phyloP scores from a whole-genome alignment of 2,888 invertebrate genomes.

The Cephus sareptanus region DNA sequence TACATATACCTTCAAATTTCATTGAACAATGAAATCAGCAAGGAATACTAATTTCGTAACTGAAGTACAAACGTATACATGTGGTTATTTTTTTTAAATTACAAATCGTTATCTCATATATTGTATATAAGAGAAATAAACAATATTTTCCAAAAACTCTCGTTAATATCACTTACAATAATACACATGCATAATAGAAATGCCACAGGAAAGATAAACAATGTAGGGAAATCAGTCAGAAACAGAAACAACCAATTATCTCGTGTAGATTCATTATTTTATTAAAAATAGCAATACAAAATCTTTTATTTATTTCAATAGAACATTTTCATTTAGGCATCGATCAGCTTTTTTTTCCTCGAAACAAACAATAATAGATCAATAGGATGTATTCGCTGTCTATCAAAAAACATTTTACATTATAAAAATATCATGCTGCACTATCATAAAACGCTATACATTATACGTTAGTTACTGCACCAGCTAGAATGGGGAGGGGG shows the following conservation, averaged over 20 bases:
- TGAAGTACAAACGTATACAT: background rate
- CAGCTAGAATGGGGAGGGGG: conserved; percentile 43
- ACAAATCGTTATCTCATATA: background rate
- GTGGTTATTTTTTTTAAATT: background rate
- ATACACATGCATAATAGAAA: background rate
- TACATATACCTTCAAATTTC: background rate
- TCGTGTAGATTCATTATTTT: conserved; percentile 46
- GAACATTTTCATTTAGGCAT: conserved; percentile 45
- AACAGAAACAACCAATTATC: background rate
- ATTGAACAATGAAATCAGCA: background rate
- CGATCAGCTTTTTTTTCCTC: conserved; percentile 38
- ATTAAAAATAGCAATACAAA: conserved; percentile 62
- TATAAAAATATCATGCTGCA: conserved; percentile 62
- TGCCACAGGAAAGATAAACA: background rate
- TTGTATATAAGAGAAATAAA: background rate
- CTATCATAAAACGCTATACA: conserved; percentile 52
- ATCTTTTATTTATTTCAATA: conserved; percentile 52
- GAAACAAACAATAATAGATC: conserved; percentile 46
- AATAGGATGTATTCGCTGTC: conserved; percentile 45
- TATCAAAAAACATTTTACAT: conserved; percentile 49
- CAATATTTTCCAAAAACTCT: background rate
- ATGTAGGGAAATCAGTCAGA: background rate
- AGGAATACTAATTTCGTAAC: background rate
- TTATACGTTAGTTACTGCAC: conserved; percentile 36
- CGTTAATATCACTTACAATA: background rate